These are phyloP conservation scores for Diachrysia chrysitis DNA, from an alignment of 2,888 invertebrate genomes.

Conservation along the genomic window DNA sequence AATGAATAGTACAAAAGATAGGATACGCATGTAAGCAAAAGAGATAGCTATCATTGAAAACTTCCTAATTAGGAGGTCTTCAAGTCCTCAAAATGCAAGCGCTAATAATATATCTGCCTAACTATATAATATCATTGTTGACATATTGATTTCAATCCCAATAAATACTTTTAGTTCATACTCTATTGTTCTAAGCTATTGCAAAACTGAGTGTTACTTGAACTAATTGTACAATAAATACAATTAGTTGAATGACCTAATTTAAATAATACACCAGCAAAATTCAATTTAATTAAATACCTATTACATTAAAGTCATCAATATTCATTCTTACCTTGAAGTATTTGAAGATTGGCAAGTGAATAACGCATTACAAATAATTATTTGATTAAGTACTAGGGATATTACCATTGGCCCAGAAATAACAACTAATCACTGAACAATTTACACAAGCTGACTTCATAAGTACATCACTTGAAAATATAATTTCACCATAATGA, in stretches of 20 bases:
- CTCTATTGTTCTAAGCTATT: conserved; percentile 42
- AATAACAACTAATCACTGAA: conserved; percentile 17
- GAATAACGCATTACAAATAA: conserved; percentile 14
- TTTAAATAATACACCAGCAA: conserved; percentile 29
- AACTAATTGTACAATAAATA: no score
- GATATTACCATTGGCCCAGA: conserved; percentile 5
- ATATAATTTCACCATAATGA: conserved; percentile 24
- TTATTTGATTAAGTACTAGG: background rate
- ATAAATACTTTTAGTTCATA: conserved; percentile 14
- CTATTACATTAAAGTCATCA: conserved; percentile 1
- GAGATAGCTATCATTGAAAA: no score
- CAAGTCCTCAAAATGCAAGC: no score
- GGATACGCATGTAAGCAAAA: no score
- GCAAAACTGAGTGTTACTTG: conserved; percentile 35
- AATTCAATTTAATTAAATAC: conserved; percentile 9
- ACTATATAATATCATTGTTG: no score
- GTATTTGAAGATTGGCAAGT: background rate
- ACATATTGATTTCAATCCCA: background rate
- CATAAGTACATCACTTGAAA: background rate
- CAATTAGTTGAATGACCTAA: conserved; percentile 49
- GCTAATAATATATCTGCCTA: no score
- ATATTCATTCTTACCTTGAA: conserved; percentile 2
- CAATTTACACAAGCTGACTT: conserved; percentile 9
- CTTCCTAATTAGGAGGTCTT: no score
- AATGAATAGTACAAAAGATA: no score